These are phyloP conservation scores for Micronycteris hirsuta DNA, from an alignment of 2,113 vertebrate genomes.

Conservation along the genomic window DNA sequence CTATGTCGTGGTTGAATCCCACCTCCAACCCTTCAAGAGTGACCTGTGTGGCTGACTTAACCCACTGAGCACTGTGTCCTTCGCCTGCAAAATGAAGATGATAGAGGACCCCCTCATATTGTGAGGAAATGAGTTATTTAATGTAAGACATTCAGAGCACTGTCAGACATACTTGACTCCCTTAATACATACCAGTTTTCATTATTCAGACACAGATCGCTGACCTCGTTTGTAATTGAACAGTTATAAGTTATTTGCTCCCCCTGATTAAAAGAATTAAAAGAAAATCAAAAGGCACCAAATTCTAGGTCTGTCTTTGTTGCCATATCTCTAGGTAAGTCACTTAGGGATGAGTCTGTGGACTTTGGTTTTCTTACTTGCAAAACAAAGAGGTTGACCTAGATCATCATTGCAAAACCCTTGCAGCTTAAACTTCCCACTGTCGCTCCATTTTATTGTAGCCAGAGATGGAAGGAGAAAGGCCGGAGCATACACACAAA, in stretches of 20 bases:
- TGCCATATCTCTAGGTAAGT: not conserved
- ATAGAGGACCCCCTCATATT: accelerated
- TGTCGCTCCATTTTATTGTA: not conserved
- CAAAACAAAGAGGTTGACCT: not conserved
- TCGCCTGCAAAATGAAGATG: not conserved
- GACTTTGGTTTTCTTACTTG: not conserved
- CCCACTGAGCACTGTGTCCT: too few species aligned
- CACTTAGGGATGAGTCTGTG: too few species aligned
- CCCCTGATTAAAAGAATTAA: not conserved
- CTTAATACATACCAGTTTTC: not conserved
- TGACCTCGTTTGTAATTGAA: not conserved
- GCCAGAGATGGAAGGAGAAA: not conserved
- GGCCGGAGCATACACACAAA: not conserved
- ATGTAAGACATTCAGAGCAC: not conserved
- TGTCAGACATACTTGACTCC: not conserved
- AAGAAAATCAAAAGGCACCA: not conserved
- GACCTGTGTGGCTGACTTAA: not conserved
- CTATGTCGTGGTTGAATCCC: too few species aligned
- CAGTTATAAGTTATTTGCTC: not conserved
- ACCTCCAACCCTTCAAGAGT: not conserved
- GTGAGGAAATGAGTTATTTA: not conserved
- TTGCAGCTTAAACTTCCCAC: not conserved
- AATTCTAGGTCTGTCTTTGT: not conserved
- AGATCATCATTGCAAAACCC: not conserved
- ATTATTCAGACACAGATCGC: not conserved